Evolutionary conservation across 2,888 invertebrate species (phyloP), one percentile per base, ranked within the genome.

Genomic region (Lymantria dispar): DNA sequence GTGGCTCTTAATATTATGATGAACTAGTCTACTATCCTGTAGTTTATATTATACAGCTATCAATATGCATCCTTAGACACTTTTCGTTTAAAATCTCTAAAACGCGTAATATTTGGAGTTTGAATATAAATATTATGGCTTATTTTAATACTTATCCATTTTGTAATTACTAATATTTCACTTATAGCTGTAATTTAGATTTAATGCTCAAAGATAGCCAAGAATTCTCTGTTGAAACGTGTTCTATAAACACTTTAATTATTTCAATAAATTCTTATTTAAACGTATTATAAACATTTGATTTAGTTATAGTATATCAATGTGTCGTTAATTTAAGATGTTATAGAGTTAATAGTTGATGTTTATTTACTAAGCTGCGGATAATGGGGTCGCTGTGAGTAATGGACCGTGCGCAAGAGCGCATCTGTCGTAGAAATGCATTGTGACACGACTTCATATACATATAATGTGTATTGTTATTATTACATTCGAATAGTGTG

Each of bases 401-500:
- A 89, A 87, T 87, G 86, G 76, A 73, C 76, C 84, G 85, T 78
- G 70, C 70, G 65, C 63, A 59, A 22, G 50, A 54, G 58, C 74
- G 73, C 78, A 72, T 74, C 75, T 78, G 78, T 64, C 85, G 52
- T 39, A 67, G 82, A 79, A 82, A 78, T 68, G 69, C 71, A 70
- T 70, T 57, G 67, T 68, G 66, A 70, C 62, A 62, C 56, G 65
- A 54, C 3, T 58, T 69, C 72, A 74, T 70, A 72, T 71, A 69
- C 66, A 74, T 69, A 73, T 67, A 74, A 33, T 5, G 5, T 22
- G 22, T 22, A 22, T 70, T 67, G 59, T 53, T 15, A 31, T 40
- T 43, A 45, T 50, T 29, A 11, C 10, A 31, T 42, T 41, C 36
- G 31, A 52, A 41, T 47, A 42, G 7, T 48, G n/a, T n/a, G n/a